Evolutionary conservation across 2,888 invertebrate genomes (phyloP).

Genomic region (Apotomis betuletana): DNA sequence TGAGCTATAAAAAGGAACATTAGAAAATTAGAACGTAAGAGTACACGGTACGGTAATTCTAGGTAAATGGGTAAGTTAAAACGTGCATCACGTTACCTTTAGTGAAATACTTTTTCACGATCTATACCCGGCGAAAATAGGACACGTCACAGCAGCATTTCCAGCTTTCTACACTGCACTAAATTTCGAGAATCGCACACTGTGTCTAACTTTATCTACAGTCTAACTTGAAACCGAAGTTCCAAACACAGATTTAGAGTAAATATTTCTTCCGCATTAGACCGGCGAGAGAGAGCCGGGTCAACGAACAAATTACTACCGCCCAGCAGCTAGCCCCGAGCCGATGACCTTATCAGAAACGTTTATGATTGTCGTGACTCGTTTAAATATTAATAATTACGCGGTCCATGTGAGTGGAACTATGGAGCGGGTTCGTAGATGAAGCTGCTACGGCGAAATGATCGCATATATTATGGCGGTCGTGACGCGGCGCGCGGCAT

Average conservation of each 20-base stretch:
- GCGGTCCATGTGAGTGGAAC: conserved; percentile 12
- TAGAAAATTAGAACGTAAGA: too few species aligned
- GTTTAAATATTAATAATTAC: conserved; percentile 36
- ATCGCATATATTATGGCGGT: not conserved
- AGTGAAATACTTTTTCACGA: too few species aligned
- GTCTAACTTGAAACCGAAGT: conserved; percentile 19
- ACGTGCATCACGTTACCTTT: not conserved
- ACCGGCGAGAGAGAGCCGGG: conserved; percentile 62
- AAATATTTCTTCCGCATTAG: conserved; percentile 42
- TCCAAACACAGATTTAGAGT: conserved; percentile 23
- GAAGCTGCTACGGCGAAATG: conserved; percentile 10
- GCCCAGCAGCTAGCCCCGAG: conserved; percentile 63
- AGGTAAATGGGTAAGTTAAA: not conserved
- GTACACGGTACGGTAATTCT: not conserved
- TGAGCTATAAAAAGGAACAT: too few species aligned
- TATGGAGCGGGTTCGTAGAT: conserved; percentile 4
- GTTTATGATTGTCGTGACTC: conserved; percentile 33
- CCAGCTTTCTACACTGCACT: not conserved
- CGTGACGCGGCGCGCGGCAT: conserved; percentile 16
- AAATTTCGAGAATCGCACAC: not conserved
- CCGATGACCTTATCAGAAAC: conserved; percentile 68
- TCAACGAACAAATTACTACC: conserved; percentile 75
- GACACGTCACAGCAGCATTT: conserved; percentile 5
- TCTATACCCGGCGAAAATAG: not conserved
- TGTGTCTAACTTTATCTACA: not conserved